Evolutionary conservation across 2,113 vertebrate species (phyloP).

Genomic region (Podarcis raffonei): DNA sequence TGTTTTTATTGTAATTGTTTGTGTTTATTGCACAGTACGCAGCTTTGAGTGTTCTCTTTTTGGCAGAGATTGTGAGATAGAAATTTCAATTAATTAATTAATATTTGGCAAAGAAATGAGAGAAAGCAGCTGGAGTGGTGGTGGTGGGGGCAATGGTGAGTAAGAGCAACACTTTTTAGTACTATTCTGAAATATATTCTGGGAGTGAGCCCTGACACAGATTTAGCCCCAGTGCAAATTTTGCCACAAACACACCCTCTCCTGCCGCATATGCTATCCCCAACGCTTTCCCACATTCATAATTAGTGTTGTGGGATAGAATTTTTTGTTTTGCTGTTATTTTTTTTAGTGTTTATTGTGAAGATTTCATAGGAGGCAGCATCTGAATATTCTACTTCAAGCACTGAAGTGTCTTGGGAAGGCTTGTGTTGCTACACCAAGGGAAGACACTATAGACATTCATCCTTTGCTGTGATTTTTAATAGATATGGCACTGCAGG

Average conservation of each 20-base stretch:
- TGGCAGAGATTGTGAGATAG: background rate
- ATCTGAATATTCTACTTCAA: background rate
- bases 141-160: too few species aligned
- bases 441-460: background rate
- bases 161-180: too few species aligned
- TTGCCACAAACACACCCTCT: too few species aligned
- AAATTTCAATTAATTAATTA: background rate
- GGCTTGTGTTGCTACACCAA: background rate
- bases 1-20: background rate
- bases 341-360: background rate
- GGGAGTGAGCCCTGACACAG: background rate
- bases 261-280: background rate
- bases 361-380: background rate
- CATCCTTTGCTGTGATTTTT: background rate
- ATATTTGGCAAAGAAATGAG: background rate
- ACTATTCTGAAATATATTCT: background rate
- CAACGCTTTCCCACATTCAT: background rate
- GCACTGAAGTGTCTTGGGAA: background rate
- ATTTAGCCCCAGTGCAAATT: background rate
- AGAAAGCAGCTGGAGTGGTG: background rate
- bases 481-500: background rate
- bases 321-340: background rate
- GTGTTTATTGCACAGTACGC: background rate
- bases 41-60: background rate
- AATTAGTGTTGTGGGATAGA: background rate